Evolutionary conservation across 2,797 vertebrate genomes (phyloP), one percentile per base, ranked within the genome.

Genomic region (Decapterus maruadsi): DNA sequence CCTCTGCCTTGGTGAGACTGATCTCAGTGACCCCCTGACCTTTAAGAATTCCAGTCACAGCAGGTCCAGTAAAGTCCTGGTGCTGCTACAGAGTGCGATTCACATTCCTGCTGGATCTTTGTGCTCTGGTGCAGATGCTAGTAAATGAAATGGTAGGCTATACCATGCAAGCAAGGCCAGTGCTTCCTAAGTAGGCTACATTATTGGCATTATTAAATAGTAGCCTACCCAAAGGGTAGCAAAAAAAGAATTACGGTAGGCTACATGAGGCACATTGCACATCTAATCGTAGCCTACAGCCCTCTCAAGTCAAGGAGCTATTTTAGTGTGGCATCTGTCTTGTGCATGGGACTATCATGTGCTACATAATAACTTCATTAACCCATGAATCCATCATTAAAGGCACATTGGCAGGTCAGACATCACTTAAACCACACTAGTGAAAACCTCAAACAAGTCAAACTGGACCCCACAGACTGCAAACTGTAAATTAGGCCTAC

Each of bases 41-140:
- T 75, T 66, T 70, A 13, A 57, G 80, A 77, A 86, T 89, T 90
- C 88, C 84, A 61, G 42, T 75, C 88, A 77, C 92, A 93, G 87
- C 81, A 69, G 86, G 86, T 80, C 40, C 64, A 68, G 48, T 77
- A 31, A 61, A 82, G 77, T 77, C 61, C 66, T 20, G 20, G 68
- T 77, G 83, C 65, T n/a, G 34, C 56, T 16, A 31, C 51, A 56
- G 48, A 78, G 38, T 77, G 60, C 59, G 66, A 81, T 74, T 74
- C 77, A 79, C 82, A 88, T 90, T 87, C 85, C 80, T 72, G 65
- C 54, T 64, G 54, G 46, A 86, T 86, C 71, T 77, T 34, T 51
- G 76, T 75, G 74, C 79, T 65, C 75, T 50, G 11, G 13, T 78
- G 73, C 62, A 80, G 68, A 80, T 69, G 38, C 81, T 90, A n/a